These are phyloP conservation scores for Physella acuta DNA, from an alignment of 1,140 invertebrate species.

Conservation along the genomic window DNA sequence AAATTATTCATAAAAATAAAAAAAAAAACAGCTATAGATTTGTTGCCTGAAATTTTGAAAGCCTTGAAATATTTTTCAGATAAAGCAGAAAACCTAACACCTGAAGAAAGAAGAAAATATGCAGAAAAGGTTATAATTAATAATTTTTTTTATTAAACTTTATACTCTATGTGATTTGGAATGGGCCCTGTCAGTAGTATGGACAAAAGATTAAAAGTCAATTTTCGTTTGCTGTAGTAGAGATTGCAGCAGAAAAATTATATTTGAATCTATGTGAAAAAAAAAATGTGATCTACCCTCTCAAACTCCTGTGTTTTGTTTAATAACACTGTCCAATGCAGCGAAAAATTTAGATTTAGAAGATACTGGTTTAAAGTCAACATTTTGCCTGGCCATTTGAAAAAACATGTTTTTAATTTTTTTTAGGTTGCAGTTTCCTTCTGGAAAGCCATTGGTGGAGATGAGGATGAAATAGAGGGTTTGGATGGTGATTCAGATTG, in stretches of 20 bases:
- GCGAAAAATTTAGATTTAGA: neutral
- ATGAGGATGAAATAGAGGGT: constrained; percentile 70
- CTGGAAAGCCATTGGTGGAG: constrained; percentile 77
- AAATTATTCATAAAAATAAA: neutral
- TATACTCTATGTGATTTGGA: no score
- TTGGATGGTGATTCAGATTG: constrained; percentile 33
- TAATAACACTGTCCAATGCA: neutral
- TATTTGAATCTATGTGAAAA: no score
- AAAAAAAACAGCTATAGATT: neutral
- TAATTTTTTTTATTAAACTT: no score
- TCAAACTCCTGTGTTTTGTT: no score
- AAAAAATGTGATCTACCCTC: no score
- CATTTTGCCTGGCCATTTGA: no score
- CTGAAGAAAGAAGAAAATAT: constrained; percentile 69
- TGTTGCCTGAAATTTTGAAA: neutral
- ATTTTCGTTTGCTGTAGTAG: no score
- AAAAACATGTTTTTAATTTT: no score
- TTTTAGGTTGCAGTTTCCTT: constrained; percentile 72
- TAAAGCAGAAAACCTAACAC: constrained; percentile 68
- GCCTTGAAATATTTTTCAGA: constrained; percentile 54
- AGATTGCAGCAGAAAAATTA: no score
- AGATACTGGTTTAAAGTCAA: no score
- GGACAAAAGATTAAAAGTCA: no score
- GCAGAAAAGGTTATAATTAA: constrained; percentile 72
- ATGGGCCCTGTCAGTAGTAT: no score